These are phyloP conservation scores for Mesocricetus auratus DNA, from an alignment of 2,113 vertebrate genomes.

Conservation along the genomic window DNA sequence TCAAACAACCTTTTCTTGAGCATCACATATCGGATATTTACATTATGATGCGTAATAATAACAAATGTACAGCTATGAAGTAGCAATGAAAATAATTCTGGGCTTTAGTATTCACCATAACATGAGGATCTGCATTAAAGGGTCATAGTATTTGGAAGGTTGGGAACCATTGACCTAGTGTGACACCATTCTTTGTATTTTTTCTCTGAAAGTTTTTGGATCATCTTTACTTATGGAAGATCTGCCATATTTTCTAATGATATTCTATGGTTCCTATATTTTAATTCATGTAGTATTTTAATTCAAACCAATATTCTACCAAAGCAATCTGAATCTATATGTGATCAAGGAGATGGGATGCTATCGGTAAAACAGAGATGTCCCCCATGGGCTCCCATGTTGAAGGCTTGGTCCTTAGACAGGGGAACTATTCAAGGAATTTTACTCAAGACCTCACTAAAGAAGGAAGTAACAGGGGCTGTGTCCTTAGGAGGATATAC, in stretches of 20 bases:
- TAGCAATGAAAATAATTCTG: not conserved
- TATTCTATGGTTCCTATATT: not conserved
- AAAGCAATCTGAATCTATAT: not conserved
- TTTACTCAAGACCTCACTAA: no score
- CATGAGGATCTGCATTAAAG: not conserved
- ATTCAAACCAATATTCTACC: not conserved
- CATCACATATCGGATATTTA: not conserved
- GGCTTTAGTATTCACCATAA: not conserved
- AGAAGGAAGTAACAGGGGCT: no score
- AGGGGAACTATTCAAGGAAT: not conserved
- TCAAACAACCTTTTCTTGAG: not conserved
- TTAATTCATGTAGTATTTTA: slow-evolving; percentile 28
- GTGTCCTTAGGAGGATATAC: not conserved
- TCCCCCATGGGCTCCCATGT: not conserved
- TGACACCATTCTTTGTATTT: not conserved
- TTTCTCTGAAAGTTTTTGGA: not conserved
- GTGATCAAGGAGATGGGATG: not conserved
- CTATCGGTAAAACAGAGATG: not conserved
- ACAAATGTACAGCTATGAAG: not conserved
- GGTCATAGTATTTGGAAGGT: not conserved
- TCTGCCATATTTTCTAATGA: not conserved
- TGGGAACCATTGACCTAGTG: not conserved
- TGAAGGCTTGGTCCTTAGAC: not conserved
- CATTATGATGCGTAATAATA: not conserved
- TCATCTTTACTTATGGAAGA: not conserved